These are phyloP conservation scores for Volucella inflata DNA, from an alignment of 2,888 invertebrate species.

Conservation along the genomic window DNA sequence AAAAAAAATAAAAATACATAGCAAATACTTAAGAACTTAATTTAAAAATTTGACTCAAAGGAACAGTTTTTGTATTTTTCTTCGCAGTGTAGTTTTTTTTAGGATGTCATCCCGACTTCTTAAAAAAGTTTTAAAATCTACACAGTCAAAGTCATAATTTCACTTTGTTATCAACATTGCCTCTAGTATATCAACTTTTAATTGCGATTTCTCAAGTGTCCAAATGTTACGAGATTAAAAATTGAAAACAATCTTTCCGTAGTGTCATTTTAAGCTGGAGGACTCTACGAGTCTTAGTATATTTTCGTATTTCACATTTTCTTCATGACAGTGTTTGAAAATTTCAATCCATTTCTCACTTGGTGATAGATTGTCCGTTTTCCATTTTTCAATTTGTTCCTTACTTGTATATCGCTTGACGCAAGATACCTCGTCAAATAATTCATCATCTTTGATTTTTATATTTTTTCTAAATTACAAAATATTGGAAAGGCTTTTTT, in stretches of 20 bases:
- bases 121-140: constrained; percentile 78
- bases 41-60: constrained; percentile 1
- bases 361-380: constrained; percentile 7
- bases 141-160: constrained; percentile 22
- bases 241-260: constrained; percentile 42
- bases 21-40: background rate
- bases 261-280: constrained; percentile 44
- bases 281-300: constrained; percentile 37
- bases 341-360: constrained; percentile 40
- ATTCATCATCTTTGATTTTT: constrained; percentile 42
- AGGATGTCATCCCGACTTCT: constrained; percentile 9
- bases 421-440: constrained; percentile 49
- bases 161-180: constrained; percentile 34
- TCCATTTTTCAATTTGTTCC: constrained; percentile 47
- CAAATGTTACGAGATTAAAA: constrained; percentile 27
- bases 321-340: constrained; percentile 32
- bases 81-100: constrained; percentile 21
- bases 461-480: constrained; percentile 36
- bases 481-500: constrained; percentile 21
- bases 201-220: constrained; percentile 26
- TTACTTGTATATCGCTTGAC: constrained; percentile 38
- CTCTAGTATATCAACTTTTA: constrained; percentile 33
- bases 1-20: background rate
- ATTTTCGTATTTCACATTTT: constrained; percentile 31
- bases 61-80: constrained; percentile 21